phyloP scores from a whole-genome alignment of 2,888 invertebrate genomes.

The Alitta virens region DNA sequence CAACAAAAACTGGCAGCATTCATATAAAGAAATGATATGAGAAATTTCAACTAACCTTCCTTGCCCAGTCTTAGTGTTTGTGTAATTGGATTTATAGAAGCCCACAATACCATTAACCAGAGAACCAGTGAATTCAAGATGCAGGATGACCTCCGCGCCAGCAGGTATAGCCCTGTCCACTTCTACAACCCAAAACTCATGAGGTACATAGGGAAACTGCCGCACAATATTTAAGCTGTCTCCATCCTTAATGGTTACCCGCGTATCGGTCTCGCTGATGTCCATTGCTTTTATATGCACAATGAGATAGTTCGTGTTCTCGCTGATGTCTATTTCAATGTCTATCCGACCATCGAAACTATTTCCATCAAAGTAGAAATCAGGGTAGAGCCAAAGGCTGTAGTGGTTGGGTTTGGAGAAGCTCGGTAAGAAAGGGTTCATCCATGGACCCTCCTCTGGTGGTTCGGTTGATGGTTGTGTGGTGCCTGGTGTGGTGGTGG shows the following conservation, averaged over 20 bases:
- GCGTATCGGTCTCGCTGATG: constrained; percentile 58
- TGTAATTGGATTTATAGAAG: constrained; percentile 70
- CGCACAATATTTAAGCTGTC: neutral
- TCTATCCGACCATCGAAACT: constrained; percentile 63
- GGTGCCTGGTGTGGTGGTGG: constrained; percentile 2
- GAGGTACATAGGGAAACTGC: constrained; percentile 51
- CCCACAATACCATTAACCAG: constrained; percentile 71
- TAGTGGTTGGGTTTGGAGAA: constrained; percentile 67
- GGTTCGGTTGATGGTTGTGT: neutral
- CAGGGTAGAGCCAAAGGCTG: constrained; percentile 68
- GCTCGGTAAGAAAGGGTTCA: constrained; percentile 62
- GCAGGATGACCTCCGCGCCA: constrained; percentile 52
- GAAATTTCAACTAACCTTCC: constrained; percentile 36
- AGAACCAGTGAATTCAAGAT: constrained; percentile 67
- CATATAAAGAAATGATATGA: neutral
- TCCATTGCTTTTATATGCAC: constrained; percentile 67
- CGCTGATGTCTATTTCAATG: constrained; percentile 48
- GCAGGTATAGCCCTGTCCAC: constrained; percentile 34
- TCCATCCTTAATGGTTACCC: constrained; percentile 1
- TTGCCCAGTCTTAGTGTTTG: constrained; percentile 40
- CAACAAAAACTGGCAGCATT: too few species aligned
- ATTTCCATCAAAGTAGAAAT: constrained; percentile 61
- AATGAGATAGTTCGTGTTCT: constrained; percentile 53
- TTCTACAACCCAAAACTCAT: constrained; percentile 59
- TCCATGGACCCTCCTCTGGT: constrained; percentile 16